Evolutionary conservation across 2,888 invertebrate species (phyloP), one percentile per base, ranked within the genome.

Genomic region (Macrosiphum euphorbiae): DNA sequence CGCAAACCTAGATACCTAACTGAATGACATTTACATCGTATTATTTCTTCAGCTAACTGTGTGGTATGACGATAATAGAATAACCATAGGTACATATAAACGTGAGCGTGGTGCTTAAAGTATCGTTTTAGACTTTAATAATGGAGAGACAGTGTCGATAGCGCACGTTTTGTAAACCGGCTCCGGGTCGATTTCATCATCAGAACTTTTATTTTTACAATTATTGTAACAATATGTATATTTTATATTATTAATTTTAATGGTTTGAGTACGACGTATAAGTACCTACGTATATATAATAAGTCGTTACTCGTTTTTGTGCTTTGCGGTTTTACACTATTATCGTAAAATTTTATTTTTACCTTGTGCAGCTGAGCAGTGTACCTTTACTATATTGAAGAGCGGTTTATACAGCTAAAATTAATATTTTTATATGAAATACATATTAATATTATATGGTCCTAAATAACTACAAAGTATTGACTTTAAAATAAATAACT

Each of bases 181-280:
- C 78, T 24, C 35, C 35, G 78, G 78, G 35, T 78, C 20, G 78
- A 78, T 58, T 8, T 78, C 35, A 78, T 78, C 20, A 2, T 35
- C 35, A 35, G 78, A 78, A 78, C 20, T 78, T 78, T 78, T 78
- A n/a, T 78, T 78, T 78, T 78, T 78, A 78, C 78, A 78, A 35
- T 78, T 35, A 78, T 78, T 78, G 78, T 35, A 78, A 35, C 78
- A 78, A 78, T 78, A 78, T 78, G 7, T 78, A n/a, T n/a, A n/a
- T n/a, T 35, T 35, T n/a, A 67, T 78, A 78, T 20, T 78, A 41
- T 78, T 78, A 35, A 78, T 20, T 78, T 78, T 78, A 35, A 78
- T 78, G 78, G 78, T 78, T 78, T 78, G 78, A 67, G 78, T 35
- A 20, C 13, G 52, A 78, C 67, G 35, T 78, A 16, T n/a, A 35